These are phyloP conservation scores for Syngnathus floridae DNA, from an alignment of 2,113 vertebrate genomes.

Conservation along the genomic window DNA sequence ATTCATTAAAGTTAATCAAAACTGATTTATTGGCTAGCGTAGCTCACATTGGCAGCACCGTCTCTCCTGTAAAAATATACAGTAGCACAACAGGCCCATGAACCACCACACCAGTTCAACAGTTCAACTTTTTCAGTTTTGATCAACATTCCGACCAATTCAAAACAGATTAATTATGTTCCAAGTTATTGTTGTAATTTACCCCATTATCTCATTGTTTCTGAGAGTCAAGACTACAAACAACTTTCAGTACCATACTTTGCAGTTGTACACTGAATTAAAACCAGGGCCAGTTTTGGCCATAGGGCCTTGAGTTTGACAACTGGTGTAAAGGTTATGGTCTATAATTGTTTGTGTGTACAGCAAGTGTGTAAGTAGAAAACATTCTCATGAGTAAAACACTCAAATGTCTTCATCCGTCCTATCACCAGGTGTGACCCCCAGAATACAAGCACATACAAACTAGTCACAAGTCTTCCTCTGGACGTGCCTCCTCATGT, in stretches of 20 bases:
- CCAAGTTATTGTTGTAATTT: background rate
- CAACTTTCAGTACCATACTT: too few species aligned
- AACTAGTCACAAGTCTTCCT: constrained; percentile 28
- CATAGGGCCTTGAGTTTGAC: background rate
- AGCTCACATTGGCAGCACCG: constrained; percentile 16
- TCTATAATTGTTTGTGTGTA: background rate
- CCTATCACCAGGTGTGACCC: constrained; percentile 33
- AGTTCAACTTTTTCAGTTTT: background rate
- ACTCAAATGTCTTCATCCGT: constrained; percentile 17
- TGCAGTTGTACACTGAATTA: too few species aligned
- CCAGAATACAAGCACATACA: constrained; percentile 27
- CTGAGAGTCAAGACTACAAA: too few species aligned
- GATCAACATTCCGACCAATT: background rate
- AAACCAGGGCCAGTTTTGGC: background rate
- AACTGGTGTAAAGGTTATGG: background rate
- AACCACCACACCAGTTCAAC: background rate
- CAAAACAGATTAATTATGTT: background rate
- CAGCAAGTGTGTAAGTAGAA: background rate
- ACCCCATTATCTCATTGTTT: too few species aligned
- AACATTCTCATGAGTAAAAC: background rate
- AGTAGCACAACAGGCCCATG: constrained; percentile 7
- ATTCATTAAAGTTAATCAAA: constrained; percentile 46
- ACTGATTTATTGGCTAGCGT: constrained; percentile 26
- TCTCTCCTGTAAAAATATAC: background rate
- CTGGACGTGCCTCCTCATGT: constrained; percentile 54